phyloP scores from a whole-genome alignment of 1,140 invertebrate genomes.

The Amphibalanus amphitrite region DNA sequence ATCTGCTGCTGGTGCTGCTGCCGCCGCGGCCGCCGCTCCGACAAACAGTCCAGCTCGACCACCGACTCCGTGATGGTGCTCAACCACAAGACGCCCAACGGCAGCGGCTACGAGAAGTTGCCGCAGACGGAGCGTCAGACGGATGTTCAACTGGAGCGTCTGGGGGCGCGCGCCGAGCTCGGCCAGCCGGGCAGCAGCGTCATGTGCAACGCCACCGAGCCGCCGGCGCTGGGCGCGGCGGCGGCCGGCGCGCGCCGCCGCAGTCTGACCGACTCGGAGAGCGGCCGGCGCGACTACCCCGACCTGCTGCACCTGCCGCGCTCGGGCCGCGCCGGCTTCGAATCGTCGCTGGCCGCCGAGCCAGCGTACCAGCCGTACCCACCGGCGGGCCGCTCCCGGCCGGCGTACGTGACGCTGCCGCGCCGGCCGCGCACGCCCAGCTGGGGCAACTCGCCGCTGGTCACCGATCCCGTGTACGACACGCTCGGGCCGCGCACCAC shows the following conservation, averaged over 20 bases:
- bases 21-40: constrained; percentile 6
- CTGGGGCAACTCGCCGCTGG: constrained; percentile 32
- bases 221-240: constrained; percentile 8
- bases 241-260: constrained; percentile 23
- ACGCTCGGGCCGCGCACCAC: constrained; percentile 76
- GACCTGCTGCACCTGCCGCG: constrained; percentile 42
- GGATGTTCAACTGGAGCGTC: constrained; percentile 20
- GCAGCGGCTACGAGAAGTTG: constrained; percentile 29
- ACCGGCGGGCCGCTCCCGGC: constrained; percentile 49
- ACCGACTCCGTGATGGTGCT: not conserved
- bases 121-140: constrained; percentile 18
- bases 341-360: constrained; percentile 4
- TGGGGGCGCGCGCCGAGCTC: not conserved
- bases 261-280: constrained; percentile 25
- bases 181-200: too few relatives aligned
- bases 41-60: constrained; percentile 3
- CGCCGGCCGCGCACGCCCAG: constrained; percentile 57
- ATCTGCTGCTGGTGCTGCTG: constrained; percentile 20
- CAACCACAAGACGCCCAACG: constrained; percentile 15
- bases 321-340: constrained; percentile 10
- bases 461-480: constrained; percentile 57
- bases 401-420: constrained; percentile 38
- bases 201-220: too few relatives aligned
- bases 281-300: constrained; percentile 36
- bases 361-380: constrained; percentile 22